Evolutionary conservation across 2,797 vertebrate genomes (phyloP), one percentile per base, ranked within the genome.

Genomic region (Decapterus maruadsi): DNA sequence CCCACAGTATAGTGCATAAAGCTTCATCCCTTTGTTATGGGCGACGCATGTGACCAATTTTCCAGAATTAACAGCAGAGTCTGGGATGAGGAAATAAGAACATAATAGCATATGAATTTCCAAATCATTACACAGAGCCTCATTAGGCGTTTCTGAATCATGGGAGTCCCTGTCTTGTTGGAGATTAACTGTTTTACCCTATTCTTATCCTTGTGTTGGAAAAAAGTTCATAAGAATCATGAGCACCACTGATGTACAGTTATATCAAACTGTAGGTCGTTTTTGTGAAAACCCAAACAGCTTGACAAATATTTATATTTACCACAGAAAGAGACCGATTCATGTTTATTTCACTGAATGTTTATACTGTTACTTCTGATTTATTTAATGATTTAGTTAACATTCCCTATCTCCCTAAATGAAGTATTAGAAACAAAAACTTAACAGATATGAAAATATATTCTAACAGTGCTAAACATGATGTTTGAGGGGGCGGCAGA

Each of bases 11-110:
- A 46, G 34, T 68, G 55, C 56, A 72, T 16, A 78, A 14, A 78
- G 71, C 59, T 75, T 45, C 80, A 78, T 74, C 60, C 60, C 34
- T 80, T 20, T 58, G 61, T 48, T 81, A 80, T 59, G 34, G 42
- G 5, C 74, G 54, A 72, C 68, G 68, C 56, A 48, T 57, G 70
- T 51, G 68, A 78, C 75, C 42, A 61, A 60, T 78, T 80, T 73
- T 70, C 31, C 51, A 58, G 43, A 67, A 80, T 42, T 77, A 66
- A 59, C 61, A 82, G 14, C 34, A 10, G 16, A 68, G 58, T 75
- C 48, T 62, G 16, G 12, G 3, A 17, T 53, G 62, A 43, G 48
- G 57, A 83, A 83, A 69, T 68, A 75, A 75, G 34, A 77, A 62
- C 55, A 82, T 20, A 73, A 65, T 2, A 22, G 56, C 36, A 42